A percentile compares a stretch with the other conserved stretches of the same genome.
These are phyloP conservation scores for Ancistrus triradiatus DNA, from an alignment of 2,113 vertebrate genomes.

Conservation along the genomic window DNA sequence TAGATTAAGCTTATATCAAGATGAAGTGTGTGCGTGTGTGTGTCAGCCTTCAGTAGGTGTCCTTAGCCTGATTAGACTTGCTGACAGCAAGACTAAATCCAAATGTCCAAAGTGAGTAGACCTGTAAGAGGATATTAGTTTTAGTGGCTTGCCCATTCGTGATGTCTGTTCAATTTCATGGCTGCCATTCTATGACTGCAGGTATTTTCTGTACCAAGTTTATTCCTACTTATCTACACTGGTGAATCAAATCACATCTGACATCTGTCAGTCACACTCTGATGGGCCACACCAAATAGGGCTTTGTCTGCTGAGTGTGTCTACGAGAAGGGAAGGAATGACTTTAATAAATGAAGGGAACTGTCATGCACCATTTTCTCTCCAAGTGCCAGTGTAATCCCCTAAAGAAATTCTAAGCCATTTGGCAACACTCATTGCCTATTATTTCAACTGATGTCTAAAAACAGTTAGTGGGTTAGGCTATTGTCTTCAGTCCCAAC, in stretches of 20 bases:
- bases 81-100: constrained; percentile 44
- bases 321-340: constrained; percentile 43
- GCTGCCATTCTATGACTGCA: constrained; percentile 51
- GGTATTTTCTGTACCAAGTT: constrained; percentile 29
- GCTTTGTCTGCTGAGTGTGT: constrained; percentile 26
- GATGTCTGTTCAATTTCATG: constrained; percentile 68
- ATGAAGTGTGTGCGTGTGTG: too few species aligned
- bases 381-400: constrained; percentile 39
- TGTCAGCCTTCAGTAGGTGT: too few species aligned
- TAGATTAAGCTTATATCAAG: too few species aligned
- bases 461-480: constrained; percentile 35
- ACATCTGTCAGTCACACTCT: constrained; percentile 65
- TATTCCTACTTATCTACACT: constrained; percentile 39
- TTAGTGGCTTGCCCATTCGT: constrained; percentile 52
- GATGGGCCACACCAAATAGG: constrained; percentile 44
- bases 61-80: too few species aligned
- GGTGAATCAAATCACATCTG: constrained; percentile 60
- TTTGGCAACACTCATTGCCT: constrained; percentile 49
- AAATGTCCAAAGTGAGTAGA: constrained; percentile 52
- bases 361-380: constrained; percentile 28
- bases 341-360: constrained; percentile 35
- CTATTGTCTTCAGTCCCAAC: constrained; percentile 38
- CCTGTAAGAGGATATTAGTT: constrained; percentile 63
- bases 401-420: constrained; percentile 45
- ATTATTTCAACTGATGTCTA: constrained; percentile 53